Base-by-base conservation (phyloP, 2,113 vertebrate species). In the Gymnorhina tibicen region DNA sequence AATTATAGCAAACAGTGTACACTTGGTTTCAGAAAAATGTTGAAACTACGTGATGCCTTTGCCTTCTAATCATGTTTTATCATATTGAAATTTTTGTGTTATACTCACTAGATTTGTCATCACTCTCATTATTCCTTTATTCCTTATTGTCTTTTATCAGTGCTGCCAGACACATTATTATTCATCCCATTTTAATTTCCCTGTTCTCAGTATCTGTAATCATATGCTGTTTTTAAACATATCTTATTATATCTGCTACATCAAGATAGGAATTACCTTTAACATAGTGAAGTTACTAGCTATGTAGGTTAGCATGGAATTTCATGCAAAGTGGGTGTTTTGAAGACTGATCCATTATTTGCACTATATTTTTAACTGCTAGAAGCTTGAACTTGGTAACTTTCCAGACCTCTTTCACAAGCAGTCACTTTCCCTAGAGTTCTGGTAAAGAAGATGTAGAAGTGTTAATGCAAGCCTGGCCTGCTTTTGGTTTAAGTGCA, bases 341-440 rank as follows among this genome's bases (percentile, higher is more conserved):
- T 64, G 49, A 85, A 42, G 24, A 26, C 13, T 42, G 53, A 63
- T 66, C 15, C 44, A 16, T 23, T 68, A 70, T 74, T 90, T 70
- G 37, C 46, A 47, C 70, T 85, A 4, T 30, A 64, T 68, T 53
- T 64, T 24, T 62, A 85, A 62, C 33, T 87, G 37, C 73, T 89
- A 41, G 60, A 81, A 92, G 52, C 47, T 58, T 91, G 69, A 96
- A 80, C n/a, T 37, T 62, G 39, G 22, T 70, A 69, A 77, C 14
- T 92, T 97, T 94, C 83, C 86, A 92, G 80, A 77, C 32, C 64
- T 76, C 23, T 70, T 83, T 93, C 76, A 52, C 73, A 91, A 49
- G 20, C 74, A 91, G 30, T 76, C 77, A 55, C 80, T 84, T 69
- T 87, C 52, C 41, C 47, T 49, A 70, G 35, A 72, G 56, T 75